Conservation (phyloP, 2,888 invertebrate species). For the Sphaerophoria taeniata region DNA sequence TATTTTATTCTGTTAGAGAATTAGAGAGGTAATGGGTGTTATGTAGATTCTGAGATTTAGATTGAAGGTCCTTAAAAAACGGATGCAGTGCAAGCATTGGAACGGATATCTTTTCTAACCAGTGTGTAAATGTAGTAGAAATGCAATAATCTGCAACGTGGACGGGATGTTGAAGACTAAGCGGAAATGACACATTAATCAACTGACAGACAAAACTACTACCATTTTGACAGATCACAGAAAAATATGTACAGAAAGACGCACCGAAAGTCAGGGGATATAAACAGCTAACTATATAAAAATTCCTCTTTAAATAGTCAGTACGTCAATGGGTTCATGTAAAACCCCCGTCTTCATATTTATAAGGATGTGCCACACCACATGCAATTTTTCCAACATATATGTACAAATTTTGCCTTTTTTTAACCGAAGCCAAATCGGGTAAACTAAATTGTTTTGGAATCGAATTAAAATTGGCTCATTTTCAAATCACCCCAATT, state of each 20-base stretch:
- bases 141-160: too few species aligned
- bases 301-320: not conserved
- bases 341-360: not conserved
- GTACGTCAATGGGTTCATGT: not conserved
- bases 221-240: too few species aligned
- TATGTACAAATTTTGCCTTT: not conserved
- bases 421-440: conserved; percentile 43
- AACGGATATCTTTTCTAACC: too few species aligned
- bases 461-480: conserved; percentile 74
- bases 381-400: conserved; percentile 42
- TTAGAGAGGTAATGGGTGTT: conserved; percentile 27
- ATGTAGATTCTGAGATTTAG: conserved; percentile 14
- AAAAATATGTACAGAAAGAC: too few species aligned
- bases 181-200: too few species aligned
- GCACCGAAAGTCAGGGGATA: too few species aligned
- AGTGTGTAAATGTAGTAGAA: too few species aligned
- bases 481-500: conserved; percentile 73
- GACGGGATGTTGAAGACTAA: too few species aligned
- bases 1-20: not conserved
- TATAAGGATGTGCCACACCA: conserved; percentile 30
- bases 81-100: too few species aligned
- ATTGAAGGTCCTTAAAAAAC: too few species aligned
- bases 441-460: conserved; percentile 73
- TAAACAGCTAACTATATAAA: too few species aligned
- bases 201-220: too few species aligned